Conservation (phyloP, 2,797 vertebrate genomes). For the Hypotaenidia philippensis region DNA sequence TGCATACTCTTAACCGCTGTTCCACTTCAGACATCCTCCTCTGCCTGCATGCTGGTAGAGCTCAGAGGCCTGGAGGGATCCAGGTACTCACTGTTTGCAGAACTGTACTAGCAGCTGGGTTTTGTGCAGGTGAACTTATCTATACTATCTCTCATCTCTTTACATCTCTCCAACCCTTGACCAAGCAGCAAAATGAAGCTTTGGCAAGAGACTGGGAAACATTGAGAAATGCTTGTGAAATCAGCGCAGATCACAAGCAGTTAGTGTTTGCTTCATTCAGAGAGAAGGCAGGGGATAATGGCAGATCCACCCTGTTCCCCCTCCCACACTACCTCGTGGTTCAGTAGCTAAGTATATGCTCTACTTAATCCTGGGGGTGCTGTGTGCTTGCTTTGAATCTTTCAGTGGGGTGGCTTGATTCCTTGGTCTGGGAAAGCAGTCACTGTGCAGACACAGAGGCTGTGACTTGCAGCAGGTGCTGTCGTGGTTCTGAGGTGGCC, state of each 20-base stretch:
- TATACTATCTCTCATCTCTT: constrained; percentile 19
- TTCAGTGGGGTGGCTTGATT: not conserved
- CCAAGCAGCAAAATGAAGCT: constrained; percentile 51
- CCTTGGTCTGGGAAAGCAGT: not conserved
- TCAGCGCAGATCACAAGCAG: constrained; percentile 14
- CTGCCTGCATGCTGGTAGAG: not conserved
- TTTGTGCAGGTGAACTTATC: not conserved
- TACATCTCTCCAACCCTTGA: constrained; percentile 51
- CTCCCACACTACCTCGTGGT: constrained; percentile 29
- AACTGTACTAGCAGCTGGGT: not conserved
- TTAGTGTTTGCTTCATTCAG: not conserved
- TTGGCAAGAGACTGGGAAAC: constrained; percentile 58
- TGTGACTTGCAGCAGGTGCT: not conserved
- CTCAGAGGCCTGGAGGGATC: not conserved
- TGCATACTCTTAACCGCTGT: not conserved
- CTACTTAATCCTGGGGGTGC: constrained; percentile 1
- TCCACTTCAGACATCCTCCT: not conserved
- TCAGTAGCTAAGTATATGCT: not conserved
- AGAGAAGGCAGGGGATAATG: constrained; percentile 27
- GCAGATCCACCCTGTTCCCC: constrained; percentile 23
- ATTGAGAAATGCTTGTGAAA: constrained; percentile 69
- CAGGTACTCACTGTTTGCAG: not conserved
- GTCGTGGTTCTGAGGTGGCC: not conserved
- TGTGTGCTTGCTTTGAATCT: not conserved
- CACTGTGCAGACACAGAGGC: not conserved